Evolutionary conservation across 2,113 vertebrate genomes (phyloP).

Genomic region (Daphoenositta chrysoptera): DNA sequence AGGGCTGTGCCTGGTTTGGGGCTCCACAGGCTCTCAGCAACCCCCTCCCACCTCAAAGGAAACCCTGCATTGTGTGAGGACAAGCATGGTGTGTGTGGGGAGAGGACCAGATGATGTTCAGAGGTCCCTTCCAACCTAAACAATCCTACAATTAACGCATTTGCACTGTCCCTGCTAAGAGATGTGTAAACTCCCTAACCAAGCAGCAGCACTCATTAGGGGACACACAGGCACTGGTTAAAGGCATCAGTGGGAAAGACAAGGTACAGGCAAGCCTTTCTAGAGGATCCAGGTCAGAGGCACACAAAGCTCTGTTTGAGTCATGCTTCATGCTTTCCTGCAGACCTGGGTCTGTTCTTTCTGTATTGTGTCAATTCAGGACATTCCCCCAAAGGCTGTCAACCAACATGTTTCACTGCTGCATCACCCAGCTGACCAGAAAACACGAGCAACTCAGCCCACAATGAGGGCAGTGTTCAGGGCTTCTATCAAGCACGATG

Average conservation of each 20-base stretch:
- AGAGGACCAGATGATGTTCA: neutral
- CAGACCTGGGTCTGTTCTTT: neutral
- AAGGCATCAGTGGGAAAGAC: neutral
- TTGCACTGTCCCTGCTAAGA: neutral
- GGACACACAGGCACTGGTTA: neutral
- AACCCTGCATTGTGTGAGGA: neutral
- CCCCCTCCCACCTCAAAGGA: neutral
- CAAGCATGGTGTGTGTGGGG: accelerated
- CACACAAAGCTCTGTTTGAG: neutral
- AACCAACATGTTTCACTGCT: neutral
- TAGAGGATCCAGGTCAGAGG: neutral
- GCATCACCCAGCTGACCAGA: slow-evolving; percentile 1
- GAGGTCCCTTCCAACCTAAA: neutral
- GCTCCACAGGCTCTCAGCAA: neutral
- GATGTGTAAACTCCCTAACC: neutral
- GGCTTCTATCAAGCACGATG: neutral
- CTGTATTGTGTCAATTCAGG: neutral
- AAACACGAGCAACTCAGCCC: neutral
- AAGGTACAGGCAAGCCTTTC: neutral
- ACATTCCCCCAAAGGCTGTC: neutral
- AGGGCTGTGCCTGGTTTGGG: neutral
- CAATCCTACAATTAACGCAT: neutral
- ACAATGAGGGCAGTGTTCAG: neutral
- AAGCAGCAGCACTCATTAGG: neutral
- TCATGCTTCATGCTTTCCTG: neutral